Evolutionary conservation across 2,888 invertebrate species (phyloP).

Genomic region (Cryptops parisi): DNA sequence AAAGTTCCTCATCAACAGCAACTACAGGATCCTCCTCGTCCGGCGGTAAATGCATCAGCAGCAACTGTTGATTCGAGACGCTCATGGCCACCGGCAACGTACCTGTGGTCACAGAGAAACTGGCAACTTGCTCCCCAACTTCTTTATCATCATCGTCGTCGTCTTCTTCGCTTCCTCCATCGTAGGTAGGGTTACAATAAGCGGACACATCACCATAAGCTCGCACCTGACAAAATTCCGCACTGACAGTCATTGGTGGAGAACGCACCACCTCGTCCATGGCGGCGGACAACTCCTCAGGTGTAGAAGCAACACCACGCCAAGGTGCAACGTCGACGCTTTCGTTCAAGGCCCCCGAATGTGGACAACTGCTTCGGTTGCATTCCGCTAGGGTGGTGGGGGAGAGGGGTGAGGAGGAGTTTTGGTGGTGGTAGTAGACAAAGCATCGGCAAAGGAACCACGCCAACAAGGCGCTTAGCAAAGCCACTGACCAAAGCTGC

Average conservation of each 20-base stretch:
- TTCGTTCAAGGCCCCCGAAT: too few species aligned
- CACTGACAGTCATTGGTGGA: too few species aligned
- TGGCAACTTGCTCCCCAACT: conserved; percentile 1
- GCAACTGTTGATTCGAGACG: not conserved
- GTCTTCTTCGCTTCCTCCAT: conserved; percentile 5
- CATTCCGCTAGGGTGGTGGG: not conserved
- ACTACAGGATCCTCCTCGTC: too few species aligned
- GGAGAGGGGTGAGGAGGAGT: not conserved
- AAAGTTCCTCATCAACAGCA: not conserved
- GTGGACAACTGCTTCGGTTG: too few species aligned
- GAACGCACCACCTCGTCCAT: too few species aligned
- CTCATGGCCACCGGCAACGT: conserved; percentile 8
- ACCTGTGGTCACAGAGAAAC: conserved; percentile 1
- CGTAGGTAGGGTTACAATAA: conserved; percentile 5
- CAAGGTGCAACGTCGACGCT: too few species aligned
- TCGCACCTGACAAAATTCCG: too few species aligned
- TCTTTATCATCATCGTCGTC: conserved; percentile 8
- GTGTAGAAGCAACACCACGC: too few species aligned
- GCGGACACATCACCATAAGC: too few species aligned
- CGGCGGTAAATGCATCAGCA: not conserved
- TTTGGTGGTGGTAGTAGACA: not conserved
- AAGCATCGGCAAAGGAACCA: not conserved
- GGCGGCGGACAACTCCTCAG: too few species aligned
- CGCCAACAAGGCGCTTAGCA: not conserved
- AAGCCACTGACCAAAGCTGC: too few species aligned